Conservation (phyloP, 2,888 invertebrate genomes). For the Lasiommata megera region DNA sequence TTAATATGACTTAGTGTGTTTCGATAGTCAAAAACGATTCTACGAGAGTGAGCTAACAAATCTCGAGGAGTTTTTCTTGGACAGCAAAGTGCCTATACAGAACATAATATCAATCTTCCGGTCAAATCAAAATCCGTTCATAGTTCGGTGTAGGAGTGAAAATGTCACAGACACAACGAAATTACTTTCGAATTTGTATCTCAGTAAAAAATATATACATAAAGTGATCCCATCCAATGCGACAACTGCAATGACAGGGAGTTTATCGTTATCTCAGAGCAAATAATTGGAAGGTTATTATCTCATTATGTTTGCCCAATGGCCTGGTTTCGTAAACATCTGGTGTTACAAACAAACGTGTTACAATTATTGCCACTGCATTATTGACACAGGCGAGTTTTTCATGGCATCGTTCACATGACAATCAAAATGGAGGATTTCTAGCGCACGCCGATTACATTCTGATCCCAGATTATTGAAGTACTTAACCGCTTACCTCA, state of each 20-base stretch:
- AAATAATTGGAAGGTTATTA: not conserved
- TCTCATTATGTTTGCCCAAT: constrained; percentile 21
- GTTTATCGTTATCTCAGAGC: not conserved
- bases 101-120: too few relatives aligned
- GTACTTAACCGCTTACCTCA: not conserved
- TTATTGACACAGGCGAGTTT: constrained; percentile 22
- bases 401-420: constrained; percentile 27
- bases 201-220: too few relatives aligned
- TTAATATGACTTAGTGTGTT: too few relatives aligned
- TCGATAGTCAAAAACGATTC: too few relatives aligned
- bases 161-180: too few relatives aligned
- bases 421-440: constrained; percentile 21
- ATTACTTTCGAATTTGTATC: too few relatives aligned
- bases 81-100: too few relatives aligned
- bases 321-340: constrained; percentile 9
- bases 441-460: constrained; percentile 7
- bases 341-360: not conserved
- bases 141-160: too few relatives aligned
- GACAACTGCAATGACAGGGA: not conserved
- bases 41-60: too few relatives aligned
- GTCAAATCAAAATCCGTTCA: too few relatives aligned
- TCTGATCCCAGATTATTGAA: not conserved
- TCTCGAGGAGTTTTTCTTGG: too few relatives aligned
- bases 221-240: too few relatives aligned
- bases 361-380: constrained; percentile 1